Evolutionary conservation across 2,797 vertebrate species (phyloP).

Genomic region (Paramormyrops hopkinsi): DNA sequence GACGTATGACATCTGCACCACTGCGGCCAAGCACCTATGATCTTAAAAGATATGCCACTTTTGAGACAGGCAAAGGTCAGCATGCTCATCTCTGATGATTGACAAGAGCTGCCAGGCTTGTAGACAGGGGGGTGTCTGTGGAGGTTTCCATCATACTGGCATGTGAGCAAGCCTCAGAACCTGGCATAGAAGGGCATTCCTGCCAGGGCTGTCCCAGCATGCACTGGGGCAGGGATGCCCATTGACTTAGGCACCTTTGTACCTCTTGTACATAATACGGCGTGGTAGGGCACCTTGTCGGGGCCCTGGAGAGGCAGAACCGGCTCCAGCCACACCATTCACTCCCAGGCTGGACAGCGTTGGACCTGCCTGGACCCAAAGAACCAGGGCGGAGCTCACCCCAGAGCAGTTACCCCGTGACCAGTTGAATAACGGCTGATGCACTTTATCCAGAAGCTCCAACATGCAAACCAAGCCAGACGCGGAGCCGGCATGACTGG

Average conservation of each 20-base stretch:
- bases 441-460: background rate
- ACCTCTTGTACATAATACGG: background rate
- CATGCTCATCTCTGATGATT: background rate
- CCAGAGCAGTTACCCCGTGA: background rate
- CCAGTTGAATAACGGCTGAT: background rate
- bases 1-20: background rate
- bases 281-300: background rate
- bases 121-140: background rate
- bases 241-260: background rate
- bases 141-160: background rate
- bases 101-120: background rate
- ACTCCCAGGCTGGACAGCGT: background rate
- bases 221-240: background rate
- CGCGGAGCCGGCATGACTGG: slow-evolving; percentile 41
- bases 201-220: background rate
- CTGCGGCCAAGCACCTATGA: background rate
- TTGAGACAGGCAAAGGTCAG: background rate
- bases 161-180: background rate
- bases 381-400: background rate
- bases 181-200: background rate
- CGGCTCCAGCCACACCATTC: background rate
- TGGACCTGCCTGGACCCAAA: background rate
- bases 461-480: slow-evolving; percentile 47
- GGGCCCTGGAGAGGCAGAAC: background rate
- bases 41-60: background rate